These are phyloP conservation scores for Epizoanthus rinbou DNA, from an alignment of 92 coral and sea anemone species.

Conservation along the genomic window DNA sequence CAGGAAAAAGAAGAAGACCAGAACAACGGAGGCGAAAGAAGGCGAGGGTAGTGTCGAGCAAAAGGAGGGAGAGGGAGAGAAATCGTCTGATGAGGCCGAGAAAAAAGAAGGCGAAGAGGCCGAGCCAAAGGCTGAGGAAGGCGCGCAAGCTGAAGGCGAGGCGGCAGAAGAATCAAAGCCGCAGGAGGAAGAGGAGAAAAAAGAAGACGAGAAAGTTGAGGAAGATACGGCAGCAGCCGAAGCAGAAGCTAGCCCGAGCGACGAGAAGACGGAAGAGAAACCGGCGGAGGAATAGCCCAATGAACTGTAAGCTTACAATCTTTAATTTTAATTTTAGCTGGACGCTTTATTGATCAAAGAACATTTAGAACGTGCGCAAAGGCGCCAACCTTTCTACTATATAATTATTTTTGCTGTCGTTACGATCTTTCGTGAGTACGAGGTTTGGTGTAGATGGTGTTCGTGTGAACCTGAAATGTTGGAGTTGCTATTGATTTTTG, in stretches of 20 bases:
- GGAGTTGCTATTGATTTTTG: slow-evolving; percentile 22
- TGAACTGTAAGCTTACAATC: slow-evolving; percentile 59
- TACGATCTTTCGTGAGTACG: slow-evolving; percentile 14
- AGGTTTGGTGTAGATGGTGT: slow-evolving; percentile 11
- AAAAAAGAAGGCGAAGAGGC: slow-evolving; percentile 56
- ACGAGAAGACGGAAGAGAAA: slow-evolving; percentile 53
- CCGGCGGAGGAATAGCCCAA: slow-evolving; percentile 70
- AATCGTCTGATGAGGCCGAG: slow-evolving; percentile 51
- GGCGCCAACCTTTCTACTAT: slow-evolving; percentile 21
- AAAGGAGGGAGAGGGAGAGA: slow-evolving; percentile 58
- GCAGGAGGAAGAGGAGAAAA: slow-evolving; percentile 54
- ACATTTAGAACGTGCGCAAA: slow-evolving; percentile 37
- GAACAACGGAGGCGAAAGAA: slow-evolving; percentile 50
- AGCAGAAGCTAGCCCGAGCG: slow-evolving; percentile 63
- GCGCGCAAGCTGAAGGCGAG: slow-evolving; percentile 41
- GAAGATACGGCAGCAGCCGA: slow-evolving; percentile 58
- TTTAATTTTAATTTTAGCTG: slow-evolving; percentile 45
- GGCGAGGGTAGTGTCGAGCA: slow-evolving; percentile 60
- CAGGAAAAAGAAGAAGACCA: slow-evolving; percentile 75
- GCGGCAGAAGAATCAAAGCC: slow-evolving; percentile 50
- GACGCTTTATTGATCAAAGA: slow-evolving; percentile 34
- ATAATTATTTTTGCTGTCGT: slow-evolving; percentile 41
- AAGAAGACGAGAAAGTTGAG: slow-evolving; percentile 54
- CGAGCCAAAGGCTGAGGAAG: slow-evolving; percentile 46
- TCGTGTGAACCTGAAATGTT: not conserved